Conservation (phyloP, 2,113 vertebrate species). For the Eurypyga helias region DNA sequence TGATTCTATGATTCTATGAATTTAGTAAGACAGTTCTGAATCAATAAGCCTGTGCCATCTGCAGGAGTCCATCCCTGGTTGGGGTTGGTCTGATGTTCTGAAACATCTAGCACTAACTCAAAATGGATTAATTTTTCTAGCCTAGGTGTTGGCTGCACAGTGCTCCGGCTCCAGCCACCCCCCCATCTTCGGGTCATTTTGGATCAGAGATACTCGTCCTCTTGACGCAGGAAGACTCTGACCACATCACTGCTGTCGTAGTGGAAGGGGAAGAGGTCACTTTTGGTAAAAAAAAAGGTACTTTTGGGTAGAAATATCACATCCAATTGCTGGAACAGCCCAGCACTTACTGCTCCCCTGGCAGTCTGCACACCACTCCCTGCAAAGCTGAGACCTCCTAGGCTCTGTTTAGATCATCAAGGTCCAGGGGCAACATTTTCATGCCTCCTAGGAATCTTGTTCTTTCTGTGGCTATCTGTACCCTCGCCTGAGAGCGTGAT, state of each 20-base stretch:
- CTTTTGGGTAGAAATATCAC: background rate
- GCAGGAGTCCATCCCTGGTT: background rate
- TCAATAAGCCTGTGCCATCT: background rate
- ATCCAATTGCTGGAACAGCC: background rate
- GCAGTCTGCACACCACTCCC: background rate
- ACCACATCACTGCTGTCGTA: fast-evolving
- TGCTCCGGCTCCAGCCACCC: background rate
- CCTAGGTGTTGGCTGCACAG: background rate
- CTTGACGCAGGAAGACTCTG: background rate
- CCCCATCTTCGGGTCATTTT: background rate
- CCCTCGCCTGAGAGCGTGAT: background rate
- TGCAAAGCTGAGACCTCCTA: background rate
- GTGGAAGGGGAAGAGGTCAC: background rate
- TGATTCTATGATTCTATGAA: too few species aligned
- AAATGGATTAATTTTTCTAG: background rate
- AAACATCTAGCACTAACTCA: background rate
- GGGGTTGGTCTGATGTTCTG: background rate
- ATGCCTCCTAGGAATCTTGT: background rate
- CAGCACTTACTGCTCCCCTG: background rate
- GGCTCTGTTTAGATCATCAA: background rate
- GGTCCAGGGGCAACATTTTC: background rate
- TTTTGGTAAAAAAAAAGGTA: too few species aligned
- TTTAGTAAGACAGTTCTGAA: background rate
- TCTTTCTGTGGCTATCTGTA: background rate
- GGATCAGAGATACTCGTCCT: background rate